These are phyloP conservation scores for Drosophila setosimentum DNA, from an alignment of 2,888 invertebrate species.

Conservation along the genomic window DNA sequence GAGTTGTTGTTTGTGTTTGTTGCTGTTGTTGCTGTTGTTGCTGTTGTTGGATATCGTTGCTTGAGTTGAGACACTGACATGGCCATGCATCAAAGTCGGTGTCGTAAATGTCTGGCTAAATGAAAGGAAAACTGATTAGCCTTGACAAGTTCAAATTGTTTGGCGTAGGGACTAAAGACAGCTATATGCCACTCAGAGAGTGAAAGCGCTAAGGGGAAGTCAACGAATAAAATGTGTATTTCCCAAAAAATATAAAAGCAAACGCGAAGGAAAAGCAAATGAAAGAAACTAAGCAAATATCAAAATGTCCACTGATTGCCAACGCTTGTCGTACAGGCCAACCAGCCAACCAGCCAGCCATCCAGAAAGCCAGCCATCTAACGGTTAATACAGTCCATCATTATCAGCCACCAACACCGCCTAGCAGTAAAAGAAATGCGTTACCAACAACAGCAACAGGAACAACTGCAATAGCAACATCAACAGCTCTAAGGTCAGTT, in stretches of 20 bases:
- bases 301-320: slow-evolving; percentile 81
- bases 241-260: slow-evolving; percentile 16
- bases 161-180: slow-evolving; percentile 38
- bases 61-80: slow-evolving; percentile 42
- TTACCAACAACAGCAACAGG: slow-evolving; percentile 48
- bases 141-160: slow-evolving; percentile 78
- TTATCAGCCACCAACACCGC: slow-evolving; percentile 72
- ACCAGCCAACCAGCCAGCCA: slow-evolving; percentile 29
- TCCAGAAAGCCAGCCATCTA: slow-evolving; percentile 49
- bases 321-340: slow-evolving; percentile 67
- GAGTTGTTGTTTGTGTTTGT: slow-evolving; percentile 20
- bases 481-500: slow-evolving; percentile 72
- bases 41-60: slow-evolving; percentile 6
- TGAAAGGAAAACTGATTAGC: slow-evolving; percentile 78
- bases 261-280: not conserved
- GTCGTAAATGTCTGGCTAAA: slow-evolving; percentile 70
- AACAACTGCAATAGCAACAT: slow-evolving; percentile 31
- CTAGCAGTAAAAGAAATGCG: slow-evolving; percentile 74
- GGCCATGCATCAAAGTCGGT: slow-evolving; percentile 73
- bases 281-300: slow-evolving; percentile 51
- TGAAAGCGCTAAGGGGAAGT: slow-evolving; percentile 59
- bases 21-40: slow-evolving; percentile 10
- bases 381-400: slow-evolving; percentile 83
- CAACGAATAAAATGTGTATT: slow-evolving; percentile 34
- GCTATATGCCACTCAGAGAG: slow-evolving; percentile 43